Percentiles rank a stretch among this genome's conserved stretches.
Conservation (phyloP, 1,140 invertebrate genomes). For the Nephotettix cincticeps region DNA sequence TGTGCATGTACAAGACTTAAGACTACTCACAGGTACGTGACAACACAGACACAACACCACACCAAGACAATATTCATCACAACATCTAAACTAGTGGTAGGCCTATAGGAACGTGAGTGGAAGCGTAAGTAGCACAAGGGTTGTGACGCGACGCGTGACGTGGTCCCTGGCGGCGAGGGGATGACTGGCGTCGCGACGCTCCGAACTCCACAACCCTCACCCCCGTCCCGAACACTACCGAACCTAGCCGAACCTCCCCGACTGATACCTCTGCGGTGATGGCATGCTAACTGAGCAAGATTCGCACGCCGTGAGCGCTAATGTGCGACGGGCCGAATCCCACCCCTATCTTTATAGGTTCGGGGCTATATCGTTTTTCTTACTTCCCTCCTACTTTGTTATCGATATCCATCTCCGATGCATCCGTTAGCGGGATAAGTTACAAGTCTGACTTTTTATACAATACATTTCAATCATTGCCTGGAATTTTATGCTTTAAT, state of each 20-base stretch:
- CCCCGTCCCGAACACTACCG: not conserved
- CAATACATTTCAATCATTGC: too few relatives aligned
- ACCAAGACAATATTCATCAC: not conserved
- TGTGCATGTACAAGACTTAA: too few relatives aligned
- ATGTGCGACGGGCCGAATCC: not conserved
- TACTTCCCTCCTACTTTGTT: too few relatives aligned
- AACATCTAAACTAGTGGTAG: not conserved
- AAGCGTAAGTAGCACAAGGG: not conserved
- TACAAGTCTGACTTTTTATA: too few relatives aligned
- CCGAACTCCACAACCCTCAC: not conserved
- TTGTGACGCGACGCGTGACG: not conserved
- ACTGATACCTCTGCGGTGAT: not conserved
- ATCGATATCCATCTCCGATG: too few relatives aligned
- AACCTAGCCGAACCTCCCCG: not conserved
- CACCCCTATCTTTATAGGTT: not conserved
- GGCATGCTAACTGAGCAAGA: not conserved
- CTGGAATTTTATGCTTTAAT: too few relatives aligned
- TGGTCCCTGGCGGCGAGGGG: not conserved
- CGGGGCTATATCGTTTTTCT: not conserved
- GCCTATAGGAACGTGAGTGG: not conserved
- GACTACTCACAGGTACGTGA: too few relatives aligned
- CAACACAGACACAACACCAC: not conserved
- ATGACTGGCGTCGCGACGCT: not conserved
- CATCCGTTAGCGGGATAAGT: too few relatives aligned
- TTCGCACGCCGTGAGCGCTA: slow-evolving; percentile 2